These are phyloP conservation scores for Iphiclides podalirius DNA, from an alignment of 2,888 invertebrate species.

Conservation along the genomic window DNA sequence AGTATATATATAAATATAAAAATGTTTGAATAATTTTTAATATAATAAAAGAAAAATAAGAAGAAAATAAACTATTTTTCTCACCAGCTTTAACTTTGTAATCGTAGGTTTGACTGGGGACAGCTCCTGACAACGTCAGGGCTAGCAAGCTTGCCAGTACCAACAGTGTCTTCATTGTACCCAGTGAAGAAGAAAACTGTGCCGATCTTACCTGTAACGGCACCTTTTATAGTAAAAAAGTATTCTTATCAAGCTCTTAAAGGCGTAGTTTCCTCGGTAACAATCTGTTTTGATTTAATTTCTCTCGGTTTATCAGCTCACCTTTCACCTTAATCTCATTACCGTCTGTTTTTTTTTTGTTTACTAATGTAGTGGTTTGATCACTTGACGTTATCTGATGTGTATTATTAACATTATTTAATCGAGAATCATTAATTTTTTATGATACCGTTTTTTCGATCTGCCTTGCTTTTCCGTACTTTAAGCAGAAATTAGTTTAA, in stretches of 20 bases:
- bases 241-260: constrained; percentile 28
- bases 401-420: too few relatives aligned
- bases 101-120: constrained; percentile 33
- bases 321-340: constrained; percentile 14
- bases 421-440: too few relatives aligned
- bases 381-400: too few relatives aligned
- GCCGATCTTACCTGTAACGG: constrained; percentile 20
- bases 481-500: too few relatives aligned
- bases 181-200: constrained; percentile 56
- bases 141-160: constrained; percentile 61
- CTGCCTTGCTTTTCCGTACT: too few relatives aligned
- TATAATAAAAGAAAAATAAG: too few relatives aligned
- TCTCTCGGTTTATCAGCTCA: constrained; percentile 8
- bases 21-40: too few relatives aligned
- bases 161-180: constrained; percentile 72
- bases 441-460: too few relatives aligned
- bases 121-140: constrained; percentile 51
- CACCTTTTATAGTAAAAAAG: constrained; percentile 34
- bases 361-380: too few relatives aligned
- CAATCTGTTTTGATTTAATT: constrained; percentile 22
- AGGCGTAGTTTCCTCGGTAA: constrained; percentile 25
- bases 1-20: too few relatives aligned
- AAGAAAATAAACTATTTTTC: too few relatives aligned
- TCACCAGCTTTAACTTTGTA: constrained; percentile 45
- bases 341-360: not conserved